These are phyloP conservation scores for Penelope pileata DNA, from an alignment of 2,113 vertebrate species.

Conservation along the genomic window DNA sequence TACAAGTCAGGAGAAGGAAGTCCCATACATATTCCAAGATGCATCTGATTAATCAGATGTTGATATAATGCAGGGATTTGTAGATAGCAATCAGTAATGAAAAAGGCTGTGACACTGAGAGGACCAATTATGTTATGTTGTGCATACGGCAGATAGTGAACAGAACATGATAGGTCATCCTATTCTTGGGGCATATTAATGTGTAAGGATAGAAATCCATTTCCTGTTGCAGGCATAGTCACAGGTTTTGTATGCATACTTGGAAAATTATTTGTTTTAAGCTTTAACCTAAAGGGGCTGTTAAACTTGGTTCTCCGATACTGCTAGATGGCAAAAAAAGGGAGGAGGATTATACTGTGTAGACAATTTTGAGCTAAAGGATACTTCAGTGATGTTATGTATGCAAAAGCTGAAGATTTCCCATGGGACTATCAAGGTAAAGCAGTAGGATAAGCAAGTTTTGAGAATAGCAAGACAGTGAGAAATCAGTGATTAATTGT, in stretches of 20 bases:
- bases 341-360: not conserved
- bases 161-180: not conserved
- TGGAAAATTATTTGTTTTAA: not conserved
- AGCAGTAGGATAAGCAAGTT: not conserved
- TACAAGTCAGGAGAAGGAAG: not conserved
- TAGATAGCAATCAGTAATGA: not conserved
- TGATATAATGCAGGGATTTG: not conserved
- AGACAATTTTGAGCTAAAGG: not conserved
- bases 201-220: not conserved
- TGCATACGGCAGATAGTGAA: not conserved
- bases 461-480: not conserved
- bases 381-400: not conserved
- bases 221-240: not conserved
- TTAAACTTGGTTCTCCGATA: not conserved
- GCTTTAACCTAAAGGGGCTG: not conserved
- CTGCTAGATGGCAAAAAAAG: not conserved
- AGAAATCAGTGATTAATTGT: not conserved
- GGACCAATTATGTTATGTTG: not conserved
- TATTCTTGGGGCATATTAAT: not conserved
- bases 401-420: not conserved
- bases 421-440: not conserved
- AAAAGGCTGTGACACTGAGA: not conserved
- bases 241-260: not conserved
- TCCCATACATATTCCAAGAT: not conserved
- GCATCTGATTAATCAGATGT: not conserved